Evolutionary conservation across 2,888 invertebrate species (phyloP), one percentile per base, ranked within the genome.

Genomic region (Trisateles emortualis): DNA sequence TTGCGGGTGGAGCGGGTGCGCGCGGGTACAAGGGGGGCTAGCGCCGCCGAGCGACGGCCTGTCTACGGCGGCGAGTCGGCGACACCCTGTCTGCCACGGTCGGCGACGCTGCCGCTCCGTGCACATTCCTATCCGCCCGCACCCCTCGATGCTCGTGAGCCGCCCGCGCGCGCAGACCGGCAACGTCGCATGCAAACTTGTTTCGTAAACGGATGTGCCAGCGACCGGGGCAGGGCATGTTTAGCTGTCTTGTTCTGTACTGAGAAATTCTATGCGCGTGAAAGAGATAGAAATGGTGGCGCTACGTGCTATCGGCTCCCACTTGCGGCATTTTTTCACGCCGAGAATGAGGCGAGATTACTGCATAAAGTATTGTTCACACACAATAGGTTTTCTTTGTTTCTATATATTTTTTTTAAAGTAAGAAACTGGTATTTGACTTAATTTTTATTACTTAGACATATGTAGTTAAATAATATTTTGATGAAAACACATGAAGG

Each of bases 41-140:
- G 92, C 92, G 91, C 91, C 92, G 91, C 80, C 88, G 90, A 94
- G 94, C 95, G 96, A 95, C 96, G 95, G 94, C 94, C 93, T 95
- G 96, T 96, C 96, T 95, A 95, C 95, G 94, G 94, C 94, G 94
- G 94, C 95, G 93, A 94, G 95, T 94, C 95, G 97, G 97, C 97
- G 97, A 97, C 97, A 97, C 96, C 96, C 96, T 97, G 97, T 97
- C 97, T 97, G 96, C 96, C 95, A 94, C 95, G 95, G 95, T 95
- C 95, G 92, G 94, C 95, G 83, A 64, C 88, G 96, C 95, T 96
- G 96, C 94, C 96, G 90, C 69, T 76, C 81, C 73, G 79, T 81
- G 82, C 92, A 75, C 94, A 94, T 90, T 91, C 92, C 86, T 91
- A 83, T 86, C 89, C 90, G 88, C 92, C 90, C 86, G 88, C 85